Evolutionary conservation across 2,797 vertebrate genomes (phyloP).

Genomic region (Lutjanus campechanus): DNA sequence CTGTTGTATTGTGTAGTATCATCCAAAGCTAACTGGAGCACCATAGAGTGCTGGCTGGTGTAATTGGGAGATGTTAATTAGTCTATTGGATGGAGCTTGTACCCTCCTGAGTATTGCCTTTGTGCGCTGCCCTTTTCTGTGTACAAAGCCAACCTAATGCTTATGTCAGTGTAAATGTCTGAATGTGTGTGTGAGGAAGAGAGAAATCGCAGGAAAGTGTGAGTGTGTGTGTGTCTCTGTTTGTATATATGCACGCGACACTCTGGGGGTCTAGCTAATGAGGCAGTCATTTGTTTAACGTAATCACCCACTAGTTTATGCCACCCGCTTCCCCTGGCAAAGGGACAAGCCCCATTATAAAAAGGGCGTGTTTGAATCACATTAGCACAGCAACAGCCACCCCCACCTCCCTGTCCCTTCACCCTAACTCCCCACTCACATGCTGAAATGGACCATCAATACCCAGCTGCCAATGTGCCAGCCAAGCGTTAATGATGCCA

Average conservation of each 20-base stretch:
- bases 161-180: slow-evolving; percentile 67
- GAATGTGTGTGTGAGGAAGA: slow-evolving; percentile 19
- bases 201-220: slow-evolving; percentile 42
- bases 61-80: slow-evolving; percentile 83
- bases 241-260: slow-evolving; percentile 60
- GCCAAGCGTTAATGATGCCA: slow-evolving; percentile 69
- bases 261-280: slow-evolving; percentile 74
- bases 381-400: slow-evolving; percentile 50
- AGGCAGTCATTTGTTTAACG: slow-evolving; percentile 80
- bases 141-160: slow-evolving; percentile 72
- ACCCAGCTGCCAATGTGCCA: slow-evolving; percentile 58
- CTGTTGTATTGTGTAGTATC: slow-evolving; percentile 68
- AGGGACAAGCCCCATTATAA: slow-evolving; percentile 59
- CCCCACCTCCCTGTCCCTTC: slow-evolving; percentile 14
- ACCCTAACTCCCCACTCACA: slow-evolving; percentile 43
- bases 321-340: slow-evolving; percentile 70
- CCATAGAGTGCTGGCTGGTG: slow-evolving; percentile 65
- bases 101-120: slow-evolving; percentile 74
- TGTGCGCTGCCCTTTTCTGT: slow-evolving; percentile 80
- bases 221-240: slow-evolving; percentile 46
- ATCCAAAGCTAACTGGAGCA: slow-evolving; percentile 75
- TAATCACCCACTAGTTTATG: slow-evolving; percentile 78
- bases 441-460: slow-evolving; percentile 54
- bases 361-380: slow-evolving; percentile 68
- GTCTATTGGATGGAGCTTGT: slow-evolving; percentile 79